These are phyloP conservation scores for Rhinoraja longicauda DNA, from an alignment of 2,797 vertebrate genomes.

Conservation along the genomic window DNA sequence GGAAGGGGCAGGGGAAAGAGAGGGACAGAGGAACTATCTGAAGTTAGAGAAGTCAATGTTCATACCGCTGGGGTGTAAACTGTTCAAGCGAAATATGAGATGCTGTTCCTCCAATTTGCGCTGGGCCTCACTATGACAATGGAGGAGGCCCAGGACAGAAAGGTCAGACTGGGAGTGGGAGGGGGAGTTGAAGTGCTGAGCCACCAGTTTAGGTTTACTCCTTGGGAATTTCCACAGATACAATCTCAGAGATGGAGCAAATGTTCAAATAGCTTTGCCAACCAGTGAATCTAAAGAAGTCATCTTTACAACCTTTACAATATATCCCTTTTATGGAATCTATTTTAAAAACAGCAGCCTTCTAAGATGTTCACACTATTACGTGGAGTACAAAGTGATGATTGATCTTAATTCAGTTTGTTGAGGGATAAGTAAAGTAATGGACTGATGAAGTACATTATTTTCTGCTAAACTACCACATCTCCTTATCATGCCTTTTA, in stretches of 20 bases:
- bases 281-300: neutral
- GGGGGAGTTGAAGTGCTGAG: no score
- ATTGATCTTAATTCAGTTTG: neutral
- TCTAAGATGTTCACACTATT: neutral
- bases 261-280: neutral
- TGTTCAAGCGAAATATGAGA: no score
- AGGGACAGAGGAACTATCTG: no score
- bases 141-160: no score
- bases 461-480: neutral
- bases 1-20: no score
- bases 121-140: no score
- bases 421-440: neutral
- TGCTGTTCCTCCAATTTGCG: no score
- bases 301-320: neutral
- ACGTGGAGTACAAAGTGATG: neutral
- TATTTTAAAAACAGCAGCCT: neutral
- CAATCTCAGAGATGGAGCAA: neutral
- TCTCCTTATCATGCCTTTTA: neutral
- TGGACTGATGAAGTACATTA: neutral
- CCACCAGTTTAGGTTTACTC: neutral
- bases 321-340: neutral
- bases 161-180: no score
- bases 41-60: no score
- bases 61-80: no score
- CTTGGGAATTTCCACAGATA: neutral